Evolutionary conservation across 1,140 invertebrate species (phyloP).

Genomic region (Leptopilina clavipes): DNA sequence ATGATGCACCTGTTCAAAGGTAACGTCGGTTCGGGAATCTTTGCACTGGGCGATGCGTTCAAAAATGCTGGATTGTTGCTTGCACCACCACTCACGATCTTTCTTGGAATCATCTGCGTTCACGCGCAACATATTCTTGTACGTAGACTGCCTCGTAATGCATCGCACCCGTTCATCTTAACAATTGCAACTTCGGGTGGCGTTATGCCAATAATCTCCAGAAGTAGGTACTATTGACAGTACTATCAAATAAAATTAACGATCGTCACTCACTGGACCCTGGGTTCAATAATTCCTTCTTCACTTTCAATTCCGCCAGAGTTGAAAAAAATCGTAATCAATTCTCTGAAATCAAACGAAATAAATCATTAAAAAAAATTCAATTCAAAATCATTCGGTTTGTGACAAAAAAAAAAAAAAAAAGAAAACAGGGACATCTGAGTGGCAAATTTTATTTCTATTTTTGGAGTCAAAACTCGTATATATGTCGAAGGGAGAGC

Average conservation of each 20-base stretch:
- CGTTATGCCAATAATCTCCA: conserved; percentile 36
- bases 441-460: conserved; percentile 20
- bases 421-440: conserved; percentile 12
- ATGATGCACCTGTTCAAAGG: conserved; percentile 85
- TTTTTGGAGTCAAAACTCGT: conserved; percentile 15
- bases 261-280: conserved; percentile 25
- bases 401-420: background rate
- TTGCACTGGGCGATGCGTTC: conserved; percentile 86
- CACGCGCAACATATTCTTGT: conserved; percentile 85
- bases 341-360: too few species aligned
- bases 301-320: background rate
- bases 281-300: conserved; percentile 5
- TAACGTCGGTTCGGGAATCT: conserved; percentile 85
- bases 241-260: conserved; percentile 34
- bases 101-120: conserved; percentile 82
- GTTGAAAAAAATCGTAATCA: too few species aligned
- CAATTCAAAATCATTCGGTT: too few species aligned
- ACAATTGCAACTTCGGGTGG: conserved; percentile 32
- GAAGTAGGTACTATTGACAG: conserved; percentile 28
- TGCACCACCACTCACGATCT: conserved; percentile 79
- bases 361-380: too few species aligned
- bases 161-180: conserved; percentile 33
- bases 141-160: conserved; percentile 58
- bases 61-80: conserved; percentile 83
- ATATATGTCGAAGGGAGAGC: background rate